Evolutionary conservation across 2,113 vertebrate species (phyloP).

Genomic region (Protobothrops flavoviridis): DNA sequence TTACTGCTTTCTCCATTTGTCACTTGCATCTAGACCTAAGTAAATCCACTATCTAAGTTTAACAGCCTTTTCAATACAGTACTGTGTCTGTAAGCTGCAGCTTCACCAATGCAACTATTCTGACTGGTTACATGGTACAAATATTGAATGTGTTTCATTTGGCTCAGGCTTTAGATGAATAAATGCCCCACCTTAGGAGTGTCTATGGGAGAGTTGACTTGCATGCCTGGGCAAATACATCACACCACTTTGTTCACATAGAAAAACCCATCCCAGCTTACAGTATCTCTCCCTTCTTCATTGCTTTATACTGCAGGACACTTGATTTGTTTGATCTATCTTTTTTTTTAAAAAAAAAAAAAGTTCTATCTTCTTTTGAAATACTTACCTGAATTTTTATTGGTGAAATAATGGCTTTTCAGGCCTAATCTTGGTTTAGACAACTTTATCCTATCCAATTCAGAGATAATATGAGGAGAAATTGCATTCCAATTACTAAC

Average conservation of each 20-base stretch:
- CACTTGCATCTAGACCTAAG: neutral
- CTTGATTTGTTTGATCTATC: neutral
- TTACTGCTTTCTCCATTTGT: neutral
- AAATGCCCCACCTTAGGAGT: conserved; percentile 23
- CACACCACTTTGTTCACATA: conserved; percentile 16
- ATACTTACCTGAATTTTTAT: neutral
- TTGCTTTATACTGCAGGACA: neutral
- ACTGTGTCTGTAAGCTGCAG: neutral
- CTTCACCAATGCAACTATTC: neutral
- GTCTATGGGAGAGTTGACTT: neutral
- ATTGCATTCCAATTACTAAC: neutral
- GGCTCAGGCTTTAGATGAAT: conserved; percentile 37
- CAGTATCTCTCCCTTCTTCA: neutral
- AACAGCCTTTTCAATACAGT: neutral
- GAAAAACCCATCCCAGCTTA: conserved; percentile 16
- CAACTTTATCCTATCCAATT: neutral
- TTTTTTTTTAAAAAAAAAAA: neutral
- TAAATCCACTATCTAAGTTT: neutral
- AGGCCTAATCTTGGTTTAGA: neutral
- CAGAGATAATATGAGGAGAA: neutral
- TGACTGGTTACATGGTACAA: conserved; percentile 29
- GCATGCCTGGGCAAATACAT: conserved; percentile 44
- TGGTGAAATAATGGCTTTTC: neutral
- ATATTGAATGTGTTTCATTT: conserved; percentile 42
- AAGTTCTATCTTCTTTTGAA: neutral